phyloP scores from a whole-genome alignment of 2,888 invertebrate genomes.

The Lepeophtheirus nordmannii region DNA sequence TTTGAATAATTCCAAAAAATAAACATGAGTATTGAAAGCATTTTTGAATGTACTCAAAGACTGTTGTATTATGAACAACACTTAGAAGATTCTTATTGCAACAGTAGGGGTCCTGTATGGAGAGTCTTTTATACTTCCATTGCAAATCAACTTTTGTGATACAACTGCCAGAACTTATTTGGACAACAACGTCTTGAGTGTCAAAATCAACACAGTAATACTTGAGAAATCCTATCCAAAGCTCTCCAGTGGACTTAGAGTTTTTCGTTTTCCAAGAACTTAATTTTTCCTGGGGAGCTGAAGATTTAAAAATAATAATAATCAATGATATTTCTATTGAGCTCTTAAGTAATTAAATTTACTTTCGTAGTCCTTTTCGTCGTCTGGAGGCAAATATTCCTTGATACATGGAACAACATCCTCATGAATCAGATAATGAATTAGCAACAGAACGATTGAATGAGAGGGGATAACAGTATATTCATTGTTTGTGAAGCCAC shows the following conservation, averaged over 20 bases:
- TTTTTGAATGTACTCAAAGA: slow-evolving; percentile 6
- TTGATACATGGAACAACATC: slow-evolving; percentile 33
- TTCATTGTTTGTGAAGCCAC: slow-evolving; percentile 35
- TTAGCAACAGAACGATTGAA: slow-evolving; percentile 38
- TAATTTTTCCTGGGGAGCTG: slow-evolving; percentile 28
- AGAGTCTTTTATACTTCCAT: slow-evolving; percentile 33
- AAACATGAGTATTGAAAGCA: slow-evolving; percentile 34
- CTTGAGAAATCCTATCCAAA: slow-evolving; percentile 34
- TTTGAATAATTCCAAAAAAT: slow-evolving; percentile 38
- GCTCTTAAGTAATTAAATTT: neutral
- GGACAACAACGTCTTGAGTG: slow-evolving; percentile 29
- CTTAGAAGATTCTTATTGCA: slow-evolving; percentile 2
- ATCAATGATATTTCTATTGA: neutral
- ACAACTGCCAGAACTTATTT: slow-evolving; percentile 28
- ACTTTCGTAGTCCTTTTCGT: slow-evolving; percentile 19
- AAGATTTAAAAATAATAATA: slow-evolving; percentile 24
- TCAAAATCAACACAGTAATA: slow-evolving; percentile 32
- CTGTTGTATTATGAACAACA: neutral
- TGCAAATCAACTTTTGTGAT: slow-evolving; percentile 31
- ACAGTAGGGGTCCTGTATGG: slow-evolving; percentile 33
- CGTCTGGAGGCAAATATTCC: slow-evolving; percentile 13
- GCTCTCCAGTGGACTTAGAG: slow-evolving; percentile 31
- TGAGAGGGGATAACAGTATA: slow-evolving; percentile 39
- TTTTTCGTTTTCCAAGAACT: slow-evolving; percentile 31
- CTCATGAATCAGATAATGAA: slow-evolving; percentile 39